These are phyloP conservation scores for Xiphias gladius DNA, from an alignment of 2,113 vertebrate species.

Conservation along the genomic window DNA sequence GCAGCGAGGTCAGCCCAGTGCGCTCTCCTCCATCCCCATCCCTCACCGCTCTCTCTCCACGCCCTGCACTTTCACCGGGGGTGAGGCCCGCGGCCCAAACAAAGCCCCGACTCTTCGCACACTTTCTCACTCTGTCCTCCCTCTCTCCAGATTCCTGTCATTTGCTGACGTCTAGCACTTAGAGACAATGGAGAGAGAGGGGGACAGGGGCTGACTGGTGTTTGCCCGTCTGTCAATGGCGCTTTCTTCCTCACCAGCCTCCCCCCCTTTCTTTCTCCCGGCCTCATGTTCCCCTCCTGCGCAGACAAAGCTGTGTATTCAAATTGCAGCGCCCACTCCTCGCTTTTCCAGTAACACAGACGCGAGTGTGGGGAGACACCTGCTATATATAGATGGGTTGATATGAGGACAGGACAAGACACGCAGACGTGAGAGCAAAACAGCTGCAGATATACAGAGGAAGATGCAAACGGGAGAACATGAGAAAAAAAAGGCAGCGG, in stretches of 20 bases:
- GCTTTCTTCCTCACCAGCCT: constrained; percentile 71
- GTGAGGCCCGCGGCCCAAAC: constrained; percentile 66
- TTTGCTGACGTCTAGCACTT: constrained; percentile 80
- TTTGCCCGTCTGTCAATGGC: constrained; percentile 76
- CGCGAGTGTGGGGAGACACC: constrained; percentile 50
- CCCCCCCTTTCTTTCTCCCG: constrained; percentile 41
- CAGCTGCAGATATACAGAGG: neutral
- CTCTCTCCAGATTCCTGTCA: constrained; percentile 81
- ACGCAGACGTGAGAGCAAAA: constrained; percentile 1
- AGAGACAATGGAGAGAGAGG: constrained; percentile 80
- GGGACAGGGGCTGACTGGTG: constrained; percentile 75
- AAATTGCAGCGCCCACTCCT: constrained; percentile 65
- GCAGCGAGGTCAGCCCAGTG: constrained; percentile 55
- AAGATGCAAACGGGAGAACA: neutral
- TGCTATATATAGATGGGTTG: constrained; percentile 78
- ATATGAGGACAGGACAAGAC: constrained; percentile 64
- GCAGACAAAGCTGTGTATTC: constrained; percentile 73
- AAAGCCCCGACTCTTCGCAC: constrained; percentile 76
- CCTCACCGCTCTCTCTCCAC: constrained; percentile 54
- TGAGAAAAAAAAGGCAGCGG: constrained; percentile 2
- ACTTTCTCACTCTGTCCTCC: constrained; percentile 59
- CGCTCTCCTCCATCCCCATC: constrained; percentile 58
- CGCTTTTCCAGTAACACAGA: constrained; percentile 68
- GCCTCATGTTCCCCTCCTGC: constrained; percentile 37
- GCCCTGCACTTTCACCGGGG: constrained; percentile 71